Percentiles rank a stretch among this genome's conserved stretches.
These are phyloP conservation scores for Tragelaphus oryx DNA, from an alignment of 2,797 vertebrate genomes.

Conservation along the genomic window DNA sequence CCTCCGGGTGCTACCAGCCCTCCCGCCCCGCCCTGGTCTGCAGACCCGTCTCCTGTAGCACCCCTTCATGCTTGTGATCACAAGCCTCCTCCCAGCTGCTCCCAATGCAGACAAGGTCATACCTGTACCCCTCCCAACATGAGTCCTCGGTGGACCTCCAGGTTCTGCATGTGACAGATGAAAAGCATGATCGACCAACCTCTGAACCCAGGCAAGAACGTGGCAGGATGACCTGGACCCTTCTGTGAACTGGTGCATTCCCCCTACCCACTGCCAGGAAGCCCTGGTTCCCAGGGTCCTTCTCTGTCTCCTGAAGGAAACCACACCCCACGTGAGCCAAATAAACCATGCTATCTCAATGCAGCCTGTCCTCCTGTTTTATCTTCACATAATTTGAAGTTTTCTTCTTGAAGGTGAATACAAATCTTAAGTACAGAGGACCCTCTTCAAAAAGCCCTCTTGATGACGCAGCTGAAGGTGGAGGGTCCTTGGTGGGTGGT, in stretches of 20 bases:
- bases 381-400: background rate
- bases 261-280: background rate
- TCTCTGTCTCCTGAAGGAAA: background rate
- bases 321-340: background rate
- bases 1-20: background rate
- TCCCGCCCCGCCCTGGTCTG: background rate
- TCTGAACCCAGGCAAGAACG: rapidly evolving
- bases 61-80: background rate
- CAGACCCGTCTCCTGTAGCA: background rate
- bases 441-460: background rate
- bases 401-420: background rate
- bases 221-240: too few relatives aligned
- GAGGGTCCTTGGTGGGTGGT: too few relatives aligned
- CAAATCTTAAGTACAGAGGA: background rate
- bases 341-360: background rate
- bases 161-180: background rate
- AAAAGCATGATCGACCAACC: rapidly evolving
- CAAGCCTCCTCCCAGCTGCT: rapidly evolving
- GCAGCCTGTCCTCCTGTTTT: background rate
- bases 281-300: background rate
- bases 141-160: rapidly evolving
- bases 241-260: rapidly evolving
- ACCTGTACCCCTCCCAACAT: rapidly evolving
- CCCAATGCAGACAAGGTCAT: rapidly evolving
- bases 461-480: rapidly evolving